Conservation (phyloP, 2,888 invertebrate species). For the Orthonychiurus folsomi region DNA sequence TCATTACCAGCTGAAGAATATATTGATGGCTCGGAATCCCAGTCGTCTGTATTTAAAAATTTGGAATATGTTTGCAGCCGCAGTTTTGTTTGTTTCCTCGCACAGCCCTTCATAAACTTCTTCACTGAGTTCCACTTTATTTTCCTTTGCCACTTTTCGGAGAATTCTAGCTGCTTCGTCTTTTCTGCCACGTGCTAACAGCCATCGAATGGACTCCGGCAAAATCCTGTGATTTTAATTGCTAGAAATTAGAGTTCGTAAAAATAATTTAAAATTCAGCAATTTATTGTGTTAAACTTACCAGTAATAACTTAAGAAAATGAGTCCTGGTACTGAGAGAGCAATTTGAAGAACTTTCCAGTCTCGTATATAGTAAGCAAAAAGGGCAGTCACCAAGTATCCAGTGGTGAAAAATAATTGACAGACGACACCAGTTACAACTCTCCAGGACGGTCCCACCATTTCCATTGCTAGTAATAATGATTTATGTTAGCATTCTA, state of each 20-base stretch:
- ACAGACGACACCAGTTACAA: conserved; percentile 61
- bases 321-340: conserved; percentile 58
- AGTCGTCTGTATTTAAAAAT: conserved; percentile 55
- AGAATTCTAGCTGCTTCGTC: conserved; percentile 56
- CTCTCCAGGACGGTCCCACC: conserved; percentile 60
- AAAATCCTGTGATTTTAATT: conserved; percentile 50
- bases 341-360: conserved; percentile 63
- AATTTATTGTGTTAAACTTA: conserved; percentile 41
- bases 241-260: not conserved
- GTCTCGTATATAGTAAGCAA: conserved; percentile 57
- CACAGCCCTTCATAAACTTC: conserved; percentile 49
- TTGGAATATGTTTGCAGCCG: conserved; percentile 30
- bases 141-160: conserved; percentile 56
- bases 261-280: conserved; percentile 2
- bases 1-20: conserved; percentile 62
- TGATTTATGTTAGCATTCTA: not conserved
- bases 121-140: conserved; percentile 51
- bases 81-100: conserved; percentile 18
- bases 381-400: conserved; percentile 58
- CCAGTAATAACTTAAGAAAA: conserved; percentile 64
- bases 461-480: conserved; percentile 41
- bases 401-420: conserved; percentile 68
- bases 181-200: conserved; percentile 55
- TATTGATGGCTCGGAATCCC: conserved; percentile 43
- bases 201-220: conserved; percentile 66